Percentiles rank a stretch among this genome's conserved stretches.
These are phyloP conservation scores for Apodemus sylvaticus DNA, from an alignment of 2,113 vertebrate species.

Conservation along the genomic window DNA sequence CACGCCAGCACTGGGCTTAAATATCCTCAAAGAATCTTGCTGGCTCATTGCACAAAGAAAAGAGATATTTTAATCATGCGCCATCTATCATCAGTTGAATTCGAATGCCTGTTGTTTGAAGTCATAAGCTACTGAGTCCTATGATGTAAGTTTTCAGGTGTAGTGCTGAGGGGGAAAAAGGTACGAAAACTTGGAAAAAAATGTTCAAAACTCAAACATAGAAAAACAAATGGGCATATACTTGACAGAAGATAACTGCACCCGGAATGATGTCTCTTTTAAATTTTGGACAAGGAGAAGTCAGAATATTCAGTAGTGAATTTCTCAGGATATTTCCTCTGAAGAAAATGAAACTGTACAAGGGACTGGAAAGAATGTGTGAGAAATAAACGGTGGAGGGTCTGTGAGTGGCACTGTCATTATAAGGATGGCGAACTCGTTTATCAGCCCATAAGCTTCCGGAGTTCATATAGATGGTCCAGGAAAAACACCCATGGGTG, in stretches of 20 bases:
- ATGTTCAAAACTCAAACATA: background rate
- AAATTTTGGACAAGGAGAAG: constrained; percentile 43
- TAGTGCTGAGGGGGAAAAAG: constrained; percentile 39
- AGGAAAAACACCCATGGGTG: background rate
- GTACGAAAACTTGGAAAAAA: background rate
- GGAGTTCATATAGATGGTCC: background rate
- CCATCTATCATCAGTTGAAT: constrained; percentile 73
- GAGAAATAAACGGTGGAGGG: constrained; percentile 1
- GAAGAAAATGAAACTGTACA: constrained; percentile 14
- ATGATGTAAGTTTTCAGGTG: constrained; percentile 60
- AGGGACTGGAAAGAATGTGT: constrained; percentile 6
- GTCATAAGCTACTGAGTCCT: constrained; percentile 64
- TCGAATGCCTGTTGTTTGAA: constrained; percentile 75
- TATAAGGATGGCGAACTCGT: background rate
- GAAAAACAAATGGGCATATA: constrained; percentile 13
- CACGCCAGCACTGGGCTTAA: constrained; percentile 57
- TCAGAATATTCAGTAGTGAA: background rate
- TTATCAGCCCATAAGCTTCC: constrained; percentile 18
- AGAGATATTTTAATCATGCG: constrained; percentile 73
- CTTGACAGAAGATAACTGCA: background rate
- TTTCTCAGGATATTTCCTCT: constrained; percentile 49
- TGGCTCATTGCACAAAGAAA: constrained; percentile 75
- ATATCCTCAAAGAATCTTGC: constrained; percentile 71
- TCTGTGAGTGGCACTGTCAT: background rate
- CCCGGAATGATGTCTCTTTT: constrained; percentile 28